A percentile compares a stretch with the other conserved stretches of the same genome.
Evolutionary conservation across 2,797 vertebrate genomes (phyloP).

Genomic region (Trachurus trachurus): DNA sequence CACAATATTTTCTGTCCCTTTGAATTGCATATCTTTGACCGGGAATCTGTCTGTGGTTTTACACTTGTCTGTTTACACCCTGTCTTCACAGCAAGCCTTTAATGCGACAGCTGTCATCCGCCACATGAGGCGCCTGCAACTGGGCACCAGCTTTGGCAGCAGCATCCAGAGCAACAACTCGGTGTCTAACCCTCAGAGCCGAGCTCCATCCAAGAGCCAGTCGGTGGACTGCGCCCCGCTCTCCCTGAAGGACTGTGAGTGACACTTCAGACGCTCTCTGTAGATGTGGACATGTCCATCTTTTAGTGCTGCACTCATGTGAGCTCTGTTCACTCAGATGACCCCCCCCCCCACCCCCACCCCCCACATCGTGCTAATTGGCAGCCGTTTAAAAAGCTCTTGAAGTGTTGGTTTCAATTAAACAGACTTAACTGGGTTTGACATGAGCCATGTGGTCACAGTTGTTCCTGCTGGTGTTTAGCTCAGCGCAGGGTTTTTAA

Average conservation of each 20-base stretch:
- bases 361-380: slow-evolving; percentile 7
- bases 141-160: slow-evolving; percentile 90
- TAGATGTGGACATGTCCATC: slow-evolving; percentile 6
- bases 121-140: slow-evolving; percentile 96
- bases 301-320: not conserved
- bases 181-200: slow-evolving; percentile 61
- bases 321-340: slow-evolving; percentile 19
- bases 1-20: not conserved
- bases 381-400: slow-evolving; percentile 31
- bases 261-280: slow-evolving; percentile 44
- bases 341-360: not conserved
- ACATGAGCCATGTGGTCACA: not conserved
- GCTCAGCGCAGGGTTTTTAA: slow-evolving; percentile 4
- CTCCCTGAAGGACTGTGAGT: slow-evolving; percentile 82
- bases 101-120: slow-evolving; percentile 97
- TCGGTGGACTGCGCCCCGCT: slow-evolving; percentile 89
- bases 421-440: slow-evolving; percentile 27
- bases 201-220: slow-evolving; percentile 88
- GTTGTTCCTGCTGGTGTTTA: not conserved
- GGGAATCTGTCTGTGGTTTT: not conserved
- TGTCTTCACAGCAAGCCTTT: slow-evolving; percentile 93
- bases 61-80: not conserved
- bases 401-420: slow-evolving; percentile 7
- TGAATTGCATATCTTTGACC: not conserved
- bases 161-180: slow-evolving; percentile 88